These are phyloP conservation scores for Nephotettix cincticeps DNA, from an alignment of 1,140 invertebrate species.

Conservation along the genomic window DNA sequence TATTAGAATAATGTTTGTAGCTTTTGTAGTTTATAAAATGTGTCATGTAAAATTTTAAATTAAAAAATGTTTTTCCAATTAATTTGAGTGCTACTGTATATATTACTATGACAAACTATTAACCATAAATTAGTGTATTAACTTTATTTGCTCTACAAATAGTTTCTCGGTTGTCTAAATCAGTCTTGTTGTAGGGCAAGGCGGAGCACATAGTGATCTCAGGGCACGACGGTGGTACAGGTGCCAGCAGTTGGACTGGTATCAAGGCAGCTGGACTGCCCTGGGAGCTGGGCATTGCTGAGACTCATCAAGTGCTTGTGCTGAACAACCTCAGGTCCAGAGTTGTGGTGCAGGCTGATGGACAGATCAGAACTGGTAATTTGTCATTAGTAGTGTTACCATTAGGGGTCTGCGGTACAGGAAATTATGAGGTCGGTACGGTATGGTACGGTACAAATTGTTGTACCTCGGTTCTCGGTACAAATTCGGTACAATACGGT, in stretches of 20 bases:
- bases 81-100: too few relatives aligned
- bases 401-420: too few relatives aligned
- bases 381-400: background rate
- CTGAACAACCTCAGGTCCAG: constrained; percentile 94
- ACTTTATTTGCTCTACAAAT: constrained; percentile 25
- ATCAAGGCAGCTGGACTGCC: constrained; percentile 94
- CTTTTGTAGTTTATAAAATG: too few relatives aligned
- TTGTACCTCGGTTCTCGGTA: too few relatives aligned
- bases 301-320: constrained; percentile 96
- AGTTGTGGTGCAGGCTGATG: constrained; percentile 93
- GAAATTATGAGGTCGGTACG: too few relatives aligned
- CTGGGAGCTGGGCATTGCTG: constrained; percentile 96
- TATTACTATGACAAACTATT: background rate
- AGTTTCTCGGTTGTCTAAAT: too few relatives aligned
- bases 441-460: too few relatives aligned
- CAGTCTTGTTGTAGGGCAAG: constrained; percentile 69
- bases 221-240: constrained; percentile 97
- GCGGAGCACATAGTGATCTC: constrained; percentile 98
- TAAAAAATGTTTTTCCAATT: too few relatives aligned
- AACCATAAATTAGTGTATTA: background rate
- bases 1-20: too few relatives aligned
- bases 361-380: constrained; percentile 81
- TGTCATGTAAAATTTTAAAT: too few relatives aligned
- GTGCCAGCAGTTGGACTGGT: constrained; percentile 96
- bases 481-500: too few relatives aligned